A percentile compares a stretch with the other conserved stretches of the same genome.
phyloP scores from a whole-genome alignment of 2,888 invertebrate genomes.

The Myopa tessellatipennis region DNA sequence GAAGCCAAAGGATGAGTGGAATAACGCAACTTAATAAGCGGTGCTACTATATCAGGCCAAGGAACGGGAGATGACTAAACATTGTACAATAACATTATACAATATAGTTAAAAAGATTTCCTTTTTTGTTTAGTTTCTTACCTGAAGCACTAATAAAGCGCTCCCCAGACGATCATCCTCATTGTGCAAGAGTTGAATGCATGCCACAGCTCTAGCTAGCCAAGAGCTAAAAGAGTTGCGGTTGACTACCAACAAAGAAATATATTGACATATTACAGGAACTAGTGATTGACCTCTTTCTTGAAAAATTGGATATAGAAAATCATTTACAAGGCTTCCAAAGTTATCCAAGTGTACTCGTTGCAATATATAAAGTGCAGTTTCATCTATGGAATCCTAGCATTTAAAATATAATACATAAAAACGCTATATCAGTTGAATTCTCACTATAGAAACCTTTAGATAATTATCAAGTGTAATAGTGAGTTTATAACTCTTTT shows the following conservation, averaged over 20 bases:
- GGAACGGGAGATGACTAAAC: slow-evolving; percentile 64
- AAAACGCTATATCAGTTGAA: neutral
- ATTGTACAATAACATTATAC: neutral
- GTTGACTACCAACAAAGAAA: slow-evolving; percentile 60
- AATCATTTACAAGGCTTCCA: slow-evolving; percentile 62
- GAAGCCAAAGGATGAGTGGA: slow-evolving; percentile 65
- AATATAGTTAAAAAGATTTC: neutral
- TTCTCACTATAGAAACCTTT: slow-evolving; percentile 47
- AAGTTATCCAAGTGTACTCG: slow-evolving; percentile 64
- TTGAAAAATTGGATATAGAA: slow-evolving; percentile 65
- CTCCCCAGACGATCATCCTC: slow-evolving; percentile 65
- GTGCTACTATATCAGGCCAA: slow-evolving; percentile 62
- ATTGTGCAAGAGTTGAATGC: slow-evolving; percentile 63
- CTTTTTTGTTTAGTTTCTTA: slow-evolving; percentile 41
- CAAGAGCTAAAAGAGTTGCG: slow-evolving; percentile 61
- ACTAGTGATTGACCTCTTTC: slow-evolving; percentile 62
- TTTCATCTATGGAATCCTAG: slow-evolving; percentile 64
- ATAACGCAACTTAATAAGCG: slow-evolving; percentile 62
- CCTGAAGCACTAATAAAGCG: slow-evolving; percentile 62
- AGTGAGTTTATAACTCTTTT: slow-evolving; percentile 63
- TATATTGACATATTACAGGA: slow-evolving; percentile 62
- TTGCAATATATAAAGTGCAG: slow-evolving; percentile 64
- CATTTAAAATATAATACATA: neutral
- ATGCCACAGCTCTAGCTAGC: slow-evolving; percentile 63
- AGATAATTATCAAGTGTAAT: slow-evolving; percentile 66